These are phyloP conservation scores for Mugil cephalus DNA, from an alignment of 2,113 vertebrate genomes.

Conservation along the genomic window DNA sequence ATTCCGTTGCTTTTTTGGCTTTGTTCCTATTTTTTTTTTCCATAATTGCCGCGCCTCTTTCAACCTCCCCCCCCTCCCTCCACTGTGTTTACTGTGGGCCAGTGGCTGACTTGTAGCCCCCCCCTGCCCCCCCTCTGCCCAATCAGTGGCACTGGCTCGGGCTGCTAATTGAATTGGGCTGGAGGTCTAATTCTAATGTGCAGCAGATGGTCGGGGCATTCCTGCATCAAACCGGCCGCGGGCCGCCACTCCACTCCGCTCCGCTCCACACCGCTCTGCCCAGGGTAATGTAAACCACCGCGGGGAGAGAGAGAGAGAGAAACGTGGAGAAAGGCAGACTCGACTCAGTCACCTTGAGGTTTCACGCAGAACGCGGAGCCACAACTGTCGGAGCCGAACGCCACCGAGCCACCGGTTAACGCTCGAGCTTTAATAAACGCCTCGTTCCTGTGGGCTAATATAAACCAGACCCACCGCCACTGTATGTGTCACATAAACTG, in stretches of 20 bases:
- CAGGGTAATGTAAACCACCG: conserved; percentile 58
- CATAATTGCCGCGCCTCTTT: not conserved
- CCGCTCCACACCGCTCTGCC: conserved; percentile 48
- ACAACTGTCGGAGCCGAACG: too few relatives aligned
- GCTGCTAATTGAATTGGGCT: conserved; percentile 85
- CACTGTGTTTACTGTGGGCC: conserved; percentile 35
- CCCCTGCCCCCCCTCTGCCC: conserved; percentile 49
- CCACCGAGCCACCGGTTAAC: too few relatives aligned
- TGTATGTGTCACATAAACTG: conserved; percentile 9
- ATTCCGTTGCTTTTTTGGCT: not conserved
- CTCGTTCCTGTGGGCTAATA: not conserved
- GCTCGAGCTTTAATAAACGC: too few relatives aligned
- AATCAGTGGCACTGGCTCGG: conserved; percentile 79
- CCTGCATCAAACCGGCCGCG: conserved; percentile 67
- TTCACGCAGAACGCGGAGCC: conserved; percentile 39
- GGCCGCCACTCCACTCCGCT: conserved; percentile 61
- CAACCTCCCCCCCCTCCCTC: not conserved
- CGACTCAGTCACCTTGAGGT: conserved; percentile 47
- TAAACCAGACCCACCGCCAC: not conserved
- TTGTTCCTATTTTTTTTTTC: not conserved
- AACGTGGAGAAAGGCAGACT: not conserved
- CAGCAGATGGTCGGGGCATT: conserved; percentile 84
- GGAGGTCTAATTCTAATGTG: conserved; percentile 85
- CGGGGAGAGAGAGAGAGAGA: conserved; percentile 11
- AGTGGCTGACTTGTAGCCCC: conserved; percentile 42